Base-by-base conservation (phyloP, 2,113 vertebrate species). In the Meriones unguiculatus region DNA sequence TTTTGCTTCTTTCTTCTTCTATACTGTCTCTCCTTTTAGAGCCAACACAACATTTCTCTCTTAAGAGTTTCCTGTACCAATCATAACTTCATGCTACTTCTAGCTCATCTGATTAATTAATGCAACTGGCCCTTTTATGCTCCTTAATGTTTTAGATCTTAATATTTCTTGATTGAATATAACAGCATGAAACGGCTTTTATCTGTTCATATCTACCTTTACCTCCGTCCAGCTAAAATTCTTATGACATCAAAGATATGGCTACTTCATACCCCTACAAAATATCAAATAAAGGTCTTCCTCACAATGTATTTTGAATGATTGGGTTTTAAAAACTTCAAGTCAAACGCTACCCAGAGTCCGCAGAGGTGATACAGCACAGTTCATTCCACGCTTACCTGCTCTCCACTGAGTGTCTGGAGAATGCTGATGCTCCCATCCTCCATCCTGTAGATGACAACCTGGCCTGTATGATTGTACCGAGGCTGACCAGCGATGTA, bases 401-500 rank as follows among this genome's bases (percentile, higher is more conserved):
- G 99, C 72, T 99, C 99, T 98, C 99, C 99, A 46, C 98, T 98
- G 94, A 99, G 98, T 41, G 98, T 98, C 98, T 99, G 99, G 30
- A 98, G 98, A 85, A 99, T 97, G 67, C 95, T 97, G 32, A 99
- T 93, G 0, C 98, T 95, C 76, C 93, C 86, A n/a, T 95, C 97
- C 76, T 98, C 92, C 96, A 99, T 99, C 70, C 96, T 98, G 84
- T 99, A 99, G 95, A 99, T 96, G 7, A 99, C 97, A 38, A 99
- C 99, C 80, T 99, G 99, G 18, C 99, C 99, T 0, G 99, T 99
- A 94, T 99, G 99, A 98, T 99, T 99, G 98, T 99, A 99, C 9
- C 99, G 98, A 10, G 99, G 99, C 12, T 99, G 99, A 13, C 99
- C 99, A 18, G 99, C 98, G 95, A 99, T 98, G 97, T 99, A 99